Conservation (phyloP, 2,113 vertebrate genomes). For the Solenodon paradoxus region DNA sequence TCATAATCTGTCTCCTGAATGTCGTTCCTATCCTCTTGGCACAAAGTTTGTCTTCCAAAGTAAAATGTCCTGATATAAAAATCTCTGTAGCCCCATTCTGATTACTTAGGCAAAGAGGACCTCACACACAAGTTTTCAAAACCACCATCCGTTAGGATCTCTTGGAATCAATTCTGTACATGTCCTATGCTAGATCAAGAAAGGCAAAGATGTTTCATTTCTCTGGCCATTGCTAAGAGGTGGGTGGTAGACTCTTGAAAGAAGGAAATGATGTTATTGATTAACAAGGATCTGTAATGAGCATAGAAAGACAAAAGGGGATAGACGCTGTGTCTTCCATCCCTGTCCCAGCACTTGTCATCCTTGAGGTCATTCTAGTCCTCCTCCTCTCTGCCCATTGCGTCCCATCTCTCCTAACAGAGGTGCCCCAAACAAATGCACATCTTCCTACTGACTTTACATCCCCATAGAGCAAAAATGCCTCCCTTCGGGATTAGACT, state of each 20-base stretch:
- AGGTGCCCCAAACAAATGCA: neutral
- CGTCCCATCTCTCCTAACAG: neutral
- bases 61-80: neutral
- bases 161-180: neutral
- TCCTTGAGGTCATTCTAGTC: neutral
- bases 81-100: neutral
- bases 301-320: neutral
- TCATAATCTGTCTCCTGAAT: neutral
- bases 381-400: neutral
- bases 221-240: neutral
- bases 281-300: neutral
- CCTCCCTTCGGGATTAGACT: neutral
- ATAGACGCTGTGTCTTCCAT: neutral
- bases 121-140: neutral
- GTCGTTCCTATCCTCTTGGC: neutral
- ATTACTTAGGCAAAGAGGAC: neutral
- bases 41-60: neutral
- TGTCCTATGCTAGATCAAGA: neutral
- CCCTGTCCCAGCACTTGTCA: neutral
- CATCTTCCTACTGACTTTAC: neutral
- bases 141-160: neutral
- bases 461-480: neutral
- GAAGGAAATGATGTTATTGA: neutral
- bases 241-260: neutral
- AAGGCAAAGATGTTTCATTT: neutral